Base-by-base conservation (phyloP, 2,113 vertebrate species). In the Crotalus tigris region DNA sequence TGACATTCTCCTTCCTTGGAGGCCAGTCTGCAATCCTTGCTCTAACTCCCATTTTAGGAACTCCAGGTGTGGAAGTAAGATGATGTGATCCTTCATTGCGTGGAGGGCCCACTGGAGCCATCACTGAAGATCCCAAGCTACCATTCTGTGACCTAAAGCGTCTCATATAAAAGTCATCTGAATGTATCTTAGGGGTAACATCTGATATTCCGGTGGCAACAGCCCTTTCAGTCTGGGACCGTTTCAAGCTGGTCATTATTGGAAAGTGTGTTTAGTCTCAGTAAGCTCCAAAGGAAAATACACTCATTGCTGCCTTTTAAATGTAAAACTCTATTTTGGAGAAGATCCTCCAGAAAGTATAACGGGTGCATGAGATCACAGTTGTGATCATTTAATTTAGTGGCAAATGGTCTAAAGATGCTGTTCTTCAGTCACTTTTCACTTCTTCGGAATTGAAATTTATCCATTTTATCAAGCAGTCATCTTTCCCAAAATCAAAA, bases 11-110 rank as follows among this genome's bases (percentile, higher is more conserved):
- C 96, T 98, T 99, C 93, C 99, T 98, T 0, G 99, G 99, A 23
- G 99, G 99, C 99, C 99, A 99, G 46, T 99, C 99, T 1, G 99
- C 99, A 96, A 99, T 99, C 92, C 99, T 98, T 91, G 99, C 99
- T 93, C 99, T 98, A 61, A 99, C 99, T 33, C 99, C 99, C 99
- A 99, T 99, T 96, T 99, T 99, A 92, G 99, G 99, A 95, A 99
- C 99, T 91, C 98, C 98, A 26, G 98, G 98, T 44, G 98, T 99
- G 57, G 98, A 98, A 94, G 98, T 98, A 95, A 98, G 95, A 1
- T 98, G 97, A 59, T 99, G 98, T 93, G 98, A 96, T 61, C 97
- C 98, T 97, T 99, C 99, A 92, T 97, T 98, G 90, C 98, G 98
- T 85, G 99, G 98, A 59, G 97, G 98, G 24, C 98, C 98, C 9